Evolutionary conservation across 2,113 vertebrate genomes (phyloP), one percentile per base, ranked within the genome.

Genomic region (Triplophysa siluroides): DNA sequence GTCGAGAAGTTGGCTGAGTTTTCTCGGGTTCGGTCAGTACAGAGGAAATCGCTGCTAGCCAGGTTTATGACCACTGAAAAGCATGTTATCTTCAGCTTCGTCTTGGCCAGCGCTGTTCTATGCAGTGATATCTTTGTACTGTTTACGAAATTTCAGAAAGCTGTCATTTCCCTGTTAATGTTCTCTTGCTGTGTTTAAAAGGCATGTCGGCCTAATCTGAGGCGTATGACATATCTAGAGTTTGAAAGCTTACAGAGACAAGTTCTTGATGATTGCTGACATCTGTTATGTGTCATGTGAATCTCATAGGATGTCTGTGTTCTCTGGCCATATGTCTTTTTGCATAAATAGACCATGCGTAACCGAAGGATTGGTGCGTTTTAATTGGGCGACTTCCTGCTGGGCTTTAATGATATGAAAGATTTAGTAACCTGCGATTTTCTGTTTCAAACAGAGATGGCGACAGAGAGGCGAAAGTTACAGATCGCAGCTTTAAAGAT

Each of bases 1-100:
- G 85, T 87, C 78, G 87, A 89, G 82, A 83, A 83, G 81, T 88
- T 86, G 86, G 86, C 84, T 73, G 23, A 62, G 82, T 66, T 60
- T 45, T 63, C 56, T 41, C 77, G 58, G 58, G 45, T 82, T 56
- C 73, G 67, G 80, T 82, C 83, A 67, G 80, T 78, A 75, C 70
- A 77, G 67, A 85, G 83, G 86, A 77, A 85, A 80, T 29, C 66
- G 26, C 14, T 79, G 60, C 14, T 4, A 63, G 38, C 23, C 58
- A n/a, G 63, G 58, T 75, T 52, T 63, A 43, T 73, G n/a, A 73
- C 33, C 54, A 73, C 11, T 73, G 70, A 43, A 41, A 43, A 75
- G 72, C 14, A 12, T 75, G 33, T 74, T 74, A 63, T 75, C 72
- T 75, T 29, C 58, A 63, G 41, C 58, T 38, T 12, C 58, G 45